Base-by-base conservation (phyloP, 2,888 invertebrate species). In the Conomelus anceps region DNA sequence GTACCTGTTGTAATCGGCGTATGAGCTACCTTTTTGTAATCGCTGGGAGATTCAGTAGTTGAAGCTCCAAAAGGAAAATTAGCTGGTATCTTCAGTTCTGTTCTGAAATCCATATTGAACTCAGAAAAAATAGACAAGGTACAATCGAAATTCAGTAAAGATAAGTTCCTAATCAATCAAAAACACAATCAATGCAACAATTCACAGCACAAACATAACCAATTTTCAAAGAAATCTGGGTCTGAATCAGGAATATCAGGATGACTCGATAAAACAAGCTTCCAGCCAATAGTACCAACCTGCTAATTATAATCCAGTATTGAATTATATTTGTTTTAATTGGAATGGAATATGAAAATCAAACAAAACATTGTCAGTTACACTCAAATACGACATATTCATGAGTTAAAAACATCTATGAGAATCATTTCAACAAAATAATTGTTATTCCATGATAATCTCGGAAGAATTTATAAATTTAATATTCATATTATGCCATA, bases 1-100 rank as follows among this genome's bases (percentile, higher is more conserved):
- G 99, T 97, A 20, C 98, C 98, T 0, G 98, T 99, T 1, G 98
- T 97, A 88, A 97, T 96, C 0, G 99, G 98, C 29, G 90, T 86
- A 22, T 86, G 86, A 24, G 86, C 22, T 23, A 24, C 22, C 13
- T 86, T 22, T 86, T 13, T 24, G 29, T 23, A 13, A 86, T 86
- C 24, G 3, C 7, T 63, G 1, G 63, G 63, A n/a, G 63, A 20
- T n/a, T 9, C 63, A 7, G 63, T 63, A 7, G 63, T n/a, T n/a
- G 63, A 7, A 1, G 20, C 4, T n/a, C 63, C 63, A n/a, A 63
- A 63, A 9, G 63, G 63, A 7, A 63, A 63, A n/a, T 63, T 1
- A n/a, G n/a, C n/a, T n/a, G 63, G 63, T 63, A 63, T 63, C n/a
- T 63, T 63, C 63, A 63, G 20, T 63, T 63, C 63, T 1, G 63